Evolutionary conservation across 2,797 vertebrate species (phyloP).

Genomic region (Bucorvus abyssinicus): DNA sequence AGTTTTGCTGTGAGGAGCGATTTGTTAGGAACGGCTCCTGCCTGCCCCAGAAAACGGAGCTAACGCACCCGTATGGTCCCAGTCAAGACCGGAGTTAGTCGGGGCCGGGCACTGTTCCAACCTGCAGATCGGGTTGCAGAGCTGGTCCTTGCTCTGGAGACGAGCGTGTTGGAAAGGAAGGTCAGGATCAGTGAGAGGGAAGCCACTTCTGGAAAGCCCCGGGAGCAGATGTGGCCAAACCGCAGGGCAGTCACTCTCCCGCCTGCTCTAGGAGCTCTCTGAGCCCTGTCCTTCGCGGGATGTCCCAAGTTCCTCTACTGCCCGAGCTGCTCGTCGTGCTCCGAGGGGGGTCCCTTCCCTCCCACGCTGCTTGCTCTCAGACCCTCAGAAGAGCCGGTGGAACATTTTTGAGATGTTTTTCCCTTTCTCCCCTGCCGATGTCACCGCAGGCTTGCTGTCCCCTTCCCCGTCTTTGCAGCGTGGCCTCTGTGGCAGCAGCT

Average conservation of each 20-base stretch:
- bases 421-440: background rate
- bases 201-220: background rate
- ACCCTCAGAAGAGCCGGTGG: background rate
- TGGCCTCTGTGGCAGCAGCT: background rate
- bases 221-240: background rate
- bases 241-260: background rate
- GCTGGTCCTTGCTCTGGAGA: background rate
- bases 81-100: background rate
- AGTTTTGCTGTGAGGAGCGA: background rate
- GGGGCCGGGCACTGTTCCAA: fast-evolving
- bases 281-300: background rate
- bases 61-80: fast-evolving
- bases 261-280: background rate
- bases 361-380: background rate
- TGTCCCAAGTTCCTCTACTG: fast-evolving
- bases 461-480: background rate
- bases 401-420: background rate
- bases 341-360: background rate
- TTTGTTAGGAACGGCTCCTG: background rate
- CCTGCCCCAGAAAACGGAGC: background rate
- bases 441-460: background rate
- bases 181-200: background rate
- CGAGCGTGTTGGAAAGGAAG: background rate
- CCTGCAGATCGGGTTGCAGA: background rate
- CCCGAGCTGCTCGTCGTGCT: background rate